Evolutionary conservation across 2,113 vertebrate genomes (phyloP), one percentile per base, ranked within the genome.

Genomic region (Alectura lathami): DNA sequence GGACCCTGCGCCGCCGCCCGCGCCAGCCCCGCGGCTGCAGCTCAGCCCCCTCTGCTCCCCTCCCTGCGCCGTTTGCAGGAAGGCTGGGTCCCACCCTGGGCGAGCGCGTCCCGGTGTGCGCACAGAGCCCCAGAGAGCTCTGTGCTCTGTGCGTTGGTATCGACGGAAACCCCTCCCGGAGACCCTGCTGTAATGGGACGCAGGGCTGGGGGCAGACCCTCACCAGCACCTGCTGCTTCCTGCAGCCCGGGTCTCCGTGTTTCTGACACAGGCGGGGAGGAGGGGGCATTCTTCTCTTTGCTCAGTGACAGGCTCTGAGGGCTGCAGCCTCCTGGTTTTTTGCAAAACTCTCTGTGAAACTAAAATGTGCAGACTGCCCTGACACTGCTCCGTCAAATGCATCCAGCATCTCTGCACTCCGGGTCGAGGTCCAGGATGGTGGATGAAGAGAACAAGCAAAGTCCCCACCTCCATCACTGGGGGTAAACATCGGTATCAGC

Each of bases 241-340:
- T 43, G 73, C 73, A 17, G 9, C 29, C 12, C 1, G 29, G 0
- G 0, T 1, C 8, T 26, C 42, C 38, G 12, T 40, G 1, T 6
- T 21, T 6, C 67, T 1, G 1, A 20, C 34, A 12, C 34, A 30
- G 42, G 2, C 8, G 29, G 17, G 50, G 40, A 45, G 26, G 34
- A 9, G 0, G 4, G 82, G 66, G 23, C 11, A 0, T 0, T 16
- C 3, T 3, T 26, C 43, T 53, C 42, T 36, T 1, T 17, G 60
- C 34, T 30, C 3, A 16, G 9, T 0, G 12, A 22, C 30, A 34
- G 48, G 57, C 74, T 47, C 50, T 4, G 10, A 27, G 76, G 42
- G 27, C 4, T 22, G 48, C 3, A 21, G 4, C 40, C 50, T 43
- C 0, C 3, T 3, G 23, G 34, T 8, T 59, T 67, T 76, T 23